phyloP scores from a whole-genome alignment of 2,888 invertebrate species.

The Cheilosia urbana region DNA sequence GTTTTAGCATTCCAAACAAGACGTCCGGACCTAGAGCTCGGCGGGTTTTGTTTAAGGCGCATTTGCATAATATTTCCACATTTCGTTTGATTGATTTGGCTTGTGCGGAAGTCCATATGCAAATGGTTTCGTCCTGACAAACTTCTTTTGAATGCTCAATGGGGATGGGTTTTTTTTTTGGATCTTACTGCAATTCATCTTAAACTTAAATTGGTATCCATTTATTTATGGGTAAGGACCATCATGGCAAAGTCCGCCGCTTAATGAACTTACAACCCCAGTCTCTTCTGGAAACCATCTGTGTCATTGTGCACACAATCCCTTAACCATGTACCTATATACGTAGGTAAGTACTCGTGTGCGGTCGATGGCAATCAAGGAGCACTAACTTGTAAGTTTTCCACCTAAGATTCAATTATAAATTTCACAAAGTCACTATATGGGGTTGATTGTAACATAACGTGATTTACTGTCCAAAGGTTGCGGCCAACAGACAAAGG shows the following conservation, averaged over 20 bases:
- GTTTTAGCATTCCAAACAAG: conserved; percentile 18
- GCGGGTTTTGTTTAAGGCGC: conserved; percentile 17
- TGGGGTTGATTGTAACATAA: conserved; percentile 70
- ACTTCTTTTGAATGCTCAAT: conserved; percentile 26
- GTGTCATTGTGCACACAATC: conserved; percentile 32
- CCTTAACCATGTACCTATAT: conserved; percentile 15
- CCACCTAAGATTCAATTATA: conserved; percentile 75
- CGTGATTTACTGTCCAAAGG: conserved; percentile 71
- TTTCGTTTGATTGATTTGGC: conserved; percentile 62
- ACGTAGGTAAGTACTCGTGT: conserved; percentile 33
- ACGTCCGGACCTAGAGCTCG: not conserved
- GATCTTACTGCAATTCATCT: not conserved
- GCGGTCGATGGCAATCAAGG: conserved; percentile 72
- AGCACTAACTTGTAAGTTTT: conserved; percentile 73
- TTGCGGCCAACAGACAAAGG: conserved; percentile 40
- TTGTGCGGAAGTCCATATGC: conserved; percentile 35
- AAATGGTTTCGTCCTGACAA: conserved; percentile 19
- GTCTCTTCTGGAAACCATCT: conserved; percentile 36
- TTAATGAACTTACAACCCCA: conserved; percentile 65
- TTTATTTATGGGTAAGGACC: not conserved
- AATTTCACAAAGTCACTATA: conserved; percentile 72
- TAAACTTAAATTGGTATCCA: not conserved
- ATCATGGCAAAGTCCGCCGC: conserved; percentile 34
- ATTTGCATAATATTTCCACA: conserved; percentile 61
- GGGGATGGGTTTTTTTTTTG: not conserved